A percentile compares a stretch with the other conserved stretches of the same genome.
These are phyloP conservation scores for Muscicapa comitata DNA, from an alignment of 2,797 vertebrate species.

Conservation along the genomic window DNA sequence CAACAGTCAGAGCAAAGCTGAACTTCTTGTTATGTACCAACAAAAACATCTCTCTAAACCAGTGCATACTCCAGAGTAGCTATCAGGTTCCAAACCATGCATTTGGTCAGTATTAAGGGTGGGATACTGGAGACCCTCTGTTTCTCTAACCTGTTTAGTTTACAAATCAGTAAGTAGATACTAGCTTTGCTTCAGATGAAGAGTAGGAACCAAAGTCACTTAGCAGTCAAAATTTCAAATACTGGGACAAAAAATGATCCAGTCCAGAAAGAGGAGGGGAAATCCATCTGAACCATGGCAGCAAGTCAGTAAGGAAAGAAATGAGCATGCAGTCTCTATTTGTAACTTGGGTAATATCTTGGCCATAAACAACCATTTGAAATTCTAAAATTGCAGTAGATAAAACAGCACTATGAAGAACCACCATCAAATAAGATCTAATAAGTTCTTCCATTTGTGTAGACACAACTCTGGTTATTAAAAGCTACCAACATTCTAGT, in stretches of 20 bases:
- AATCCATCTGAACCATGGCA: not conserved
- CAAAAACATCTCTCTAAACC: not conserved
- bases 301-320: not conserved
- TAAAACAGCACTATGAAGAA: not conserved
- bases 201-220: not conserved
- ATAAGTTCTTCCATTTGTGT: not conserved
- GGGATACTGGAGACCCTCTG: not conserved
- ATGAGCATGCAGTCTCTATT: rapidly evolving
- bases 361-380: not conserved
- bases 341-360: not conserved
- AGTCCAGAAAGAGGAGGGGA: not conserved
- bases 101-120: not conserved
- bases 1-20: not conserved
- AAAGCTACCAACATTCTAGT: not conserved
- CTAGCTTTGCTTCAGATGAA: not conserved
- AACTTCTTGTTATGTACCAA: not conserved
- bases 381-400: not conserved
- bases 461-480: not conserved
- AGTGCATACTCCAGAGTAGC: rapidly evolving
- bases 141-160: not conserved
- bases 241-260: not conserved
- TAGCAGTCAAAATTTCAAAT: not conserved
- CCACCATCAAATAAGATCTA: not conserved
- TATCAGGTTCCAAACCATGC: not conserved
- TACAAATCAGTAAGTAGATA: not conserved